Evolutionary conservation across 2,888 invertebrate species (phyloP), one percentile per base, ranked within the genome.

Genomic region (Philereme transversata): DNA sequence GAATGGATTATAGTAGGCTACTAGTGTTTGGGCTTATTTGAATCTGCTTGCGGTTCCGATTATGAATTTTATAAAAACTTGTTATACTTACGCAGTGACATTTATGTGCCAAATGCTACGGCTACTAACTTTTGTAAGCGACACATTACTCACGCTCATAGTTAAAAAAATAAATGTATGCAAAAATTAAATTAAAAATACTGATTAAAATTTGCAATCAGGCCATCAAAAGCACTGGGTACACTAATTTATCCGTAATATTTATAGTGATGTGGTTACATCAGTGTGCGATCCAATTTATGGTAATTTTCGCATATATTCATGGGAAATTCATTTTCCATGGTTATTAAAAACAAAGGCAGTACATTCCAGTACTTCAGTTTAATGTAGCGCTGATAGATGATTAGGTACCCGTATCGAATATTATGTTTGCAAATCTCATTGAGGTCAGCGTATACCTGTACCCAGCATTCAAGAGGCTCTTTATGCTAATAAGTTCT

Each of bases 221-320:
- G 51, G 60, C 66, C 71, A 73, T 77, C 68, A 75, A 51, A 55
- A 52, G 56, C 75, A 76, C 64, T 63, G 69, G 74, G 69, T 62
- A 59, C 64, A 46, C 55, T 68, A 70, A 76, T 75, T 75, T 69
- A 63, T 73, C 75, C 69, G 59, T 49, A 59, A 67, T 64, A 69
- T 70, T 71, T 71, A 73, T 69, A 68, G 62, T 67, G 66, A 70
- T 68, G 56, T 63, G 58, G 51, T 60, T 35, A 22, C 54, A 50
- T 49, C 49, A 70, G 53, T 64, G 64, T 60, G 57, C 48, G 62
- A 52, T 45, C 52, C 63, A 62, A 67, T 64, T 63, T 66, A 58
- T 63, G 57, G 49, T 60, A 63, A 70, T 67, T 67, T 65, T 65
- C 61, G 41, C 53, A 57, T 63, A 63, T 68, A 65, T 62, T 71